Conservation (phyloP, 2,888 invertebrate species). For the Melieria crassipennis region DNA sequence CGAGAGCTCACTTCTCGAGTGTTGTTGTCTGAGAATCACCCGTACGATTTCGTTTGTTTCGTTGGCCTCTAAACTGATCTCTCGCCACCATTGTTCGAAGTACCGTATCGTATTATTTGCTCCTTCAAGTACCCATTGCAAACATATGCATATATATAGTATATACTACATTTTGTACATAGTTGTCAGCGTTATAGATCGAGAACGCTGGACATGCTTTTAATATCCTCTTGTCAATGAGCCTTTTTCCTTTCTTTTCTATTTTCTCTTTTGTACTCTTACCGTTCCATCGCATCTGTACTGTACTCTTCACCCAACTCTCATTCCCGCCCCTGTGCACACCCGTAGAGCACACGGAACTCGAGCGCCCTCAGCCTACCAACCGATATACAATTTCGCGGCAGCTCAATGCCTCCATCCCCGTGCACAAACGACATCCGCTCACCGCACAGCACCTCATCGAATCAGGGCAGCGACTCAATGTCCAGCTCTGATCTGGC, state of each 20-base stretch:
- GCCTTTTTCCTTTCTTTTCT: background rate
- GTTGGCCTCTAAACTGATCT: too few relatives aligned
- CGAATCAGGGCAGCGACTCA: conserved; percentile 81
- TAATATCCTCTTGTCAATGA: too few relatives aligned
- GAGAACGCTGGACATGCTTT: too few relatives aligned
- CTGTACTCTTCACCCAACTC: background rate
- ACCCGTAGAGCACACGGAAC: conserved; percentile 51
- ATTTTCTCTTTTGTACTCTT: conserved; percentile 14
- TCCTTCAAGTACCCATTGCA: too few relatives aligned
- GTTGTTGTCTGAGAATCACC: conserved; percentile 44
- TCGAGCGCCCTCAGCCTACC: conserved; percentile 60
- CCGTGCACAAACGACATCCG: conserved; percentile 72
- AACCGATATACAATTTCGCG: conserved; percentile 57
- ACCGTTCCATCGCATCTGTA: conserved; percentile 10
- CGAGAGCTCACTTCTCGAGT: conserved; percentile 1
- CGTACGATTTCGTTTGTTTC: background rate
- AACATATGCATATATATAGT: too few relatives aligned
- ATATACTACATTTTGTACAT: too few relatives aligned
- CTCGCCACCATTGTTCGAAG: too few relatives aligned
- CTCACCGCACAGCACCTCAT: conserved; percentile 75
- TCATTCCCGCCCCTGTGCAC: conserved; percentile 2
- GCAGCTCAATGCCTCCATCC: conserved; percentile 72
- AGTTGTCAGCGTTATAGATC: too few relatives aligned
- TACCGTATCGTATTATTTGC: too few relatives aligned
- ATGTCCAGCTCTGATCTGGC: conserved; percentile 78